Conservation (phyloP, 2,797 vertebrate species). For the Carduelis carduelis region DNA sequence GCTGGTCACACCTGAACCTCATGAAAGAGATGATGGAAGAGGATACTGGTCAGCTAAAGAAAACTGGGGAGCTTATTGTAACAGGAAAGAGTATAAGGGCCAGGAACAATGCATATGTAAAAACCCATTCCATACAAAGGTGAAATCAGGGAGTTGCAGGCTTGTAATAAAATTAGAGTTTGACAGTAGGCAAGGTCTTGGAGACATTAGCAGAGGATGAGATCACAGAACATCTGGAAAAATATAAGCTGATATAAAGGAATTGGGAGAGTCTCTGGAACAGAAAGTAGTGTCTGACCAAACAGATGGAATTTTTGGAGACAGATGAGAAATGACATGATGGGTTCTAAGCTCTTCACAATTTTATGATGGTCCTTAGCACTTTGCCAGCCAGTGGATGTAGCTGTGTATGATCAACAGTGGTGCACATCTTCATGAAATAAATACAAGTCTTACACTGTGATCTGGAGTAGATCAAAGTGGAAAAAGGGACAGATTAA, state of each 20-base stretch:
- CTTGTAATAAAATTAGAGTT: slow-evolving; percentile 57
- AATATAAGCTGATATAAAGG: slow-evolving; percentile 36
- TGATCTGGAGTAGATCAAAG: not conserved
- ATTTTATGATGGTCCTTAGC: not conserved
- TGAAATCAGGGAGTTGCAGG: slow-evolving; percentile 29
- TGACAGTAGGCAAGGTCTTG: slow-evolving; percentile 48
- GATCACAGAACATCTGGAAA: slow-evolving; percentile 56
- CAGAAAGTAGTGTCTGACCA: slow-evolving; percentile 1
- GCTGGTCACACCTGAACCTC: slow-evolving; percentile 39
- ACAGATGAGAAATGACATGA: not conserved
- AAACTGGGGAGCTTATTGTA: slow-evolving; percentile 6
- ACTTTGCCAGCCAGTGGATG: not conserved
- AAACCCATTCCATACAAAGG: slow-evolving; percentile 12
- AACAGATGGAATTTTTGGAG: not conserved
- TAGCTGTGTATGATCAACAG: not conserved
- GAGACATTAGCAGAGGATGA: slow-evolving; percentile 51
- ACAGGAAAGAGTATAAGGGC: not conserved
- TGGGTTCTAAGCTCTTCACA: not conserved
- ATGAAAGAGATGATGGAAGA: slow-evolving; percentile 51
- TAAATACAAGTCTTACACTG: not conserved
- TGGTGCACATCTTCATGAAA: not conserved
- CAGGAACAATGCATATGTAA: slow-evolving; percentile 28
- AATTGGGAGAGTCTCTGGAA: slow-evolving; percentile 1
- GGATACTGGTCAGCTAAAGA: not conserved
- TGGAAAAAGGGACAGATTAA: not conserved